Evolutionary conservation across 2,113 vertebrate genomes (phyloP).

Genomic region (Cromileptes altivelis): DNA sequence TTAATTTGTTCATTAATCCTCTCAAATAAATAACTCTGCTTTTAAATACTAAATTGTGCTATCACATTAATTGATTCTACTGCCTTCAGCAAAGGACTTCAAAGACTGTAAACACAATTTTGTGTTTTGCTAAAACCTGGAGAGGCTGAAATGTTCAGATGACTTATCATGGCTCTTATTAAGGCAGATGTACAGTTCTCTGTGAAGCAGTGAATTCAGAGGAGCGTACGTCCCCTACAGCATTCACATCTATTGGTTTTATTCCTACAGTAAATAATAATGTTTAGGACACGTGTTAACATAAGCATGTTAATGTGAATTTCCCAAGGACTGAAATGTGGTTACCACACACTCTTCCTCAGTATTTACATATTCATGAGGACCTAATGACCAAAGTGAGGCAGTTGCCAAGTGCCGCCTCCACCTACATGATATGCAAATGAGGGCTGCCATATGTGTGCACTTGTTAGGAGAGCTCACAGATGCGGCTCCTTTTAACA

Average conservation of each 20-base stretch:
- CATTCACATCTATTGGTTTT: background rate
- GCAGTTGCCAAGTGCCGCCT: conserved; percentile 60
- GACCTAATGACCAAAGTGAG: conserved; percentile 74
- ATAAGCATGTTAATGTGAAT: background rate
- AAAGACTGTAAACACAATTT: background rate
- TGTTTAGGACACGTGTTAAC: background rate
- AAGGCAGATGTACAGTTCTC: background rate
- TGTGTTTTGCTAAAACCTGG: too few species aligned
- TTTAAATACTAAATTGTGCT: background rate
- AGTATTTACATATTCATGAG: conserved; percentile 67
- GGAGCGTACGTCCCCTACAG: background rate
- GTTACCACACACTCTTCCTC: conserved; percentile 26
- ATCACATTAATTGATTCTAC: background rate
- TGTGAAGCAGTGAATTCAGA: background rate
- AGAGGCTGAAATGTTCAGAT: background rate
- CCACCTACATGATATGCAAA: conserved; percentile 74
- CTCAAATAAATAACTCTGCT: background rate
- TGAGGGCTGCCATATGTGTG: conserved; percentile 60
- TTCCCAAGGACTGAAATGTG: background rate
- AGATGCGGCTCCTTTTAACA: conserved; percentile 49
- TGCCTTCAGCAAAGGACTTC: background rate
- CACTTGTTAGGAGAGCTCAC: conserved; percentile 58
- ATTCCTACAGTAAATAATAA: background rate
- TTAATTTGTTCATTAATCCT: background rate
- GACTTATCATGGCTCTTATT: background rate